A percentile compares a stretch with the other conserved stretches of the same genome.
phyloP scores from a whole-genome alignment of 2,888 invertebrate genomes.

The Micropterix aruncella region DNA sequence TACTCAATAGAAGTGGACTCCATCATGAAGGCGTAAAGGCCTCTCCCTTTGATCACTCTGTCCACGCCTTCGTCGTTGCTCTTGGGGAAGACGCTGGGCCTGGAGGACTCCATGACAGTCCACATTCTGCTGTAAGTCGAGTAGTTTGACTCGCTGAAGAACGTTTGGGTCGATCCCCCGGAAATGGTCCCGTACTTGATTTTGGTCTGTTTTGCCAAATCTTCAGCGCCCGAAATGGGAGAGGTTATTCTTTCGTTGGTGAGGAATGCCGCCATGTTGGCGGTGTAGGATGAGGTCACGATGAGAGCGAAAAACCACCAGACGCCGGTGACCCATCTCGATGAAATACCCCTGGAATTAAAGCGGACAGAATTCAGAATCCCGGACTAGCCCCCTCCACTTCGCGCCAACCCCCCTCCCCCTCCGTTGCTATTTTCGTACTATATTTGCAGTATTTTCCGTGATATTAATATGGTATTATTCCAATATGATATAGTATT shows the following conservation, averaged over 20 bases:
- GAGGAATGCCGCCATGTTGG: slow-evolving; percentile 73
- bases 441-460: too few relatives aligned
- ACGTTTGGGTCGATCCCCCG: slow-evolving; percentile 70
- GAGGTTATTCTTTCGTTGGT: slow-evolving; percentile 66
- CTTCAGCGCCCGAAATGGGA: slow-evolving; percentile 71
- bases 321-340: slow-evolving; percentile 75
- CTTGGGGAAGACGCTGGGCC: slow-evolving; percentile 65
- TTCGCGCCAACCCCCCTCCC: too few relatives aligned
- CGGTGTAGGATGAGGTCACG: slow-evolving; percentile 64
- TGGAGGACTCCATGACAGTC: slow-evolving; percentile 72
- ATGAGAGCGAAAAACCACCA: slow-evolving; percentile 93
- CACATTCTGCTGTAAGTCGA: slow-evolving; percentile 80
- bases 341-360: slow-evolving; percentile 64
- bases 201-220: slow-evolving; percentile 68
- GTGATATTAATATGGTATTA: too few relatives aligned
- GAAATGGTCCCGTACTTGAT: slow-evolving; percentile 72
- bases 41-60: slow-evolving; percentile 57
- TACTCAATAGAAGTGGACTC: slow-evolving; percentile 93
- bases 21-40: slow-evolving; percentile 87
- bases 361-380: too few relatives aligned
- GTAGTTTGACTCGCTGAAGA: slow-evolving; percentile 76
- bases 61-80: slow-evolving; percentile 75
- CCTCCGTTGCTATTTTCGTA: too few relatives aligned
- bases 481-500: too few relatives aligned
- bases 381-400: too few relatives aligned